Percentiles rank a stretch among this genome's conserved stretches.
Conservation (phyloP, 2,113 vertebrate species). For the Antigone vipio region DNA sequence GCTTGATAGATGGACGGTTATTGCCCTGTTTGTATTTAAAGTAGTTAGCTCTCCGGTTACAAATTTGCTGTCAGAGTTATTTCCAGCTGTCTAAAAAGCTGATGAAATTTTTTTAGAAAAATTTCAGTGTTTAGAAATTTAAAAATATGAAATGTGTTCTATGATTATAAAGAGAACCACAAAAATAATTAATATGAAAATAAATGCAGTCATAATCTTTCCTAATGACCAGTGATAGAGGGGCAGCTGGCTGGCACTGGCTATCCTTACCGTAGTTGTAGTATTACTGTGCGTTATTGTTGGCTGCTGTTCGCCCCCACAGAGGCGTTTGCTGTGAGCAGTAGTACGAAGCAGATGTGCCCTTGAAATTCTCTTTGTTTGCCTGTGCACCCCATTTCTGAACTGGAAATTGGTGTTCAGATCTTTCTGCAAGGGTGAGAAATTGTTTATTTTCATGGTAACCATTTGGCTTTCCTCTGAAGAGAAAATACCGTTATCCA, state of each 20-base stretch:
- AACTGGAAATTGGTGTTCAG: not conserved
- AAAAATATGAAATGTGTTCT: not conserved
- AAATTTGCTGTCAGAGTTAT: conserved; percentile 16
- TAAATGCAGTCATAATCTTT: not conserved
- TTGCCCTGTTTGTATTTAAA: conserved; percentile 17
- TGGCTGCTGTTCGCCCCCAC: not conserved
- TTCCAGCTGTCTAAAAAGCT: conserved; percentile 26
- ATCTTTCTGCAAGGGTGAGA: not conserved
- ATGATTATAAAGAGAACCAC: not conserved
- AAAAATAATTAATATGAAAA: not conserved
- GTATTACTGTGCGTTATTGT: not conserved
- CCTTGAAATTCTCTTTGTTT: not conserved
- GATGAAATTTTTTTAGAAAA: not conserved
- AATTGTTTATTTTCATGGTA: not conserved
- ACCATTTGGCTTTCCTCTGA: not conserved
- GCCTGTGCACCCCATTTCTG: not conserved
- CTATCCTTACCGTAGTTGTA: not conserved
- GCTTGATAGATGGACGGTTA: conserved; percentile 4
- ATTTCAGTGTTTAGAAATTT: not conserved
- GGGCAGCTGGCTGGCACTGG: not conserved
- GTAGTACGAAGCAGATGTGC: not conserved
- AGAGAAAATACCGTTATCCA: not conserved
- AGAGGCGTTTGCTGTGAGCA: not conserved
- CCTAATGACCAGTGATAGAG: not conserved
- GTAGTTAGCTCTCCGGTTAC: conserved; percentile 1